Conservation (phyloP, 2,888 invertebrate genomes). For the Parapristionchus giblindavisi region DNA sequence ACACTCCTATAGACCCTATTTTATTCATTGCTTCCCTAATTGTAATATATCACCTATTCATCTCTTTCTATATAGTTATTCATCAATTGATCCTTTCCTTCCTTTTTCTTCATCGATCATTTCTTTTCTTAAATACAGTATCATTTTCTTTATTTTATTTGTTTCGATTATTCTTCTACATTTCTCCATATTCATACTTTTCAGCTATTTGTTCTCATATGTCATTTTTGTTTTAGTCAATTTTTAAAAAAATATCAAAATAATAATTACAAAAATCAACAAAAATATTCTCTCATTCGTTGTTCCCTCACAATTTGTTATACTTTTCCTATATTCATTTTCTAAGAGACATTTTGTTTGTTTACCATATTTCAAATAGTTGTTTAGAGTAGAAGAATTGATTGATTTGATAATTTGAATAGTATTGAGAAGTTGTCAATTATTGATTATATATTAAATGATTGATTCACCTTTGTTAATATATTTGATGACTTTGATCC, state of each 20-base stretch:
- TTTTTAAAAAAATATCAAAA: constrained; percentile 1
- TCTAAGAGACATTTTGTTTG: neutral
- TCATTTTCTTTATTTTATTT: constrained; percentile 15
- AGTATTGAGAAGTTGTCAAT: too few relatives aligned
- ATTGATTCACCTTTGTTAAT: too few relatives aligned
- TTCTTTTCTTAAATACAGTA: neutral
- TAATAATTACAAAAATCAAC: too few relatives aligned
- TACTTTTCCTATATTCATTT: neutral
- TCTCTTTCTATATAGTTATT: neutral
- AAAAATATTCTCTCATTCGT: too few relatives aligned
- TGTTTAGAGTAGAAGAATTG: too few relatives aligned
- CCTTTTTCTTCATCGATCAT: neutral
- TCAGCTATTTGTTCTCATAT: neutral
- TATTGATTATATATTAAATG: too few relatives aligned
- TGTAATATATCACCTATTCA: neutral
- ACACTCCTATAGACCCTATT: neutral
- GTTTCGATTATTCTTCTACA: neutral
- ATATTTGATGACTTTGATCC: too few relatives aligned
- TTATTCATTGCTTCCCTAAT: neutral
- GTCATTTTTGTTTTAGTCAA: neutral
- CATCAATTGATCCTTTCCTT: neutral
- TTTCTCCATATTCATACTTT: constrained; percentile 9
- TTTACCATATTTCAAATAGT: too few relatives aligned
- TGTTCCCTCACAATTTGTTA: too few relatives aligned
- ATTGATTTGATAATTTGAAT: too few relatives aligned